phyloP scores from a whole-genome alignment of 2,113 vertebrate genomes.

The Ptyas mucosa region DNA sequence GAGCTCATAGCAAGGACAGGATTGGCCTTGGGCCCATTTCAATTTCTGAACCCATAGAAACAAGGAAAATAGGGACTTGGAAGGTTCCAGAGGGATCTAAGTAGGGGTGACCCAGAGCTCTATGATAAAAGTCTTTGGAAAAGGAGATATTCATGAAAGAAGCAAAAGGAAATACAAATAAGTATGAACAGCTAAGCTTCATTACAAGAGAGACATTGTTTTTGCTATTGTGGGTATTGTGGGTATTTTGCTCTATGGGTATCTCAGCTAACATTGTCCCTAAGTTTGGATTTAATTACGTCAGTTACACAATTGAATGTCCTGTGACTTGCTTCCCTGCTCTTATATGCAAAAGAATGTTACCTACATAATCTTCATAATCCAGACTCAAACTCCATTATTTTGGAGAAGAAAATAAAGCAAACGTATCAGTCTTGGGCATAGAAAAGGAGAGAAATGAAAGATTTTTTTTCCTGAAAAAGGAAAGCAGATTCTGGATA shows the following conservation, averaged over 20 bases:
- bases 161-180: background rate
- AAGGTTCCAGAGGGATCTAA: background rate
- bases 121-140: background rate
- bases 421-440: background rate
- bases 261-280: background rate
- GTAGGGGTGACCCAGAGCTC: background rate
- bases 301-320: background rate
- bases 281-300: background rate
- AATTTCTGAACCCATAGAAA: background rate
- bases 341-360: background rate
- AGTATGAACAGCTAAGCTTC: background rate
- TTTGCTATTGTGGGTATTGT: background rate
- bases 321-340: background rate
- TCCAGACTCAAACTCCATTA: background rate
- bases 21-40: background rate
- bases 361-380: background rate
- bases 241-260: background rate
- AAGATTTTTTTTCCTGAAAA: background rate
- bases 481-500: background rate
- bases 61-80: background rate
- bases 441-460: background rate
- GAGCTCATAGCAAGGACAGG: background rate
- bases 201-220: background rate
- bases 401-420: background rate
- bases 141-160: background rate